Evolutionary conservation across 2,888 invertebrate species (phyloP).

Genomic region (Ypsolopha scabrella): DNA sequence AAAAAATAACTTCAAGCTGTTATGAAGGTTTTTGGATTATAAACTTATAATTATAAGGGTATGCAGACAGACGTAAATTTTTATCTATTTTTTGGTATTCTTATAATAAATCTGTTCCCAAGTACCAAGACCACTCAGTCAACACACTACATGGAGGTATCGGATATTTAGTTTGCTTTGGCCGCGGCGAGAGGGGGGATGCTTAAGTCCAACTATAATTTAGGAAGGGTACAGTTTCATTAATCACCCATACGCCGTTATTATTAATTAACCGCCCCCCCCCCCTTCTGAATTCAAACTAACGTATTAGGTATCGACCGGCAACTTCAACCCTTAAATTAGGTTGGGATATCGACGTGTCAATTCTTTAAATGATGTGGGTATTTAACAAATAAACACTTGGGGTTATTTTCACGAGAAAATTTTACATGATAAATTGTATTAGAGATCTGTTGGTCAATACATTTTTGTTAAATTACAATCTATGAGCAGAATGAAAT

Average conservation of each 20-base stretch:
- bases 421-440: too few relatives aligned
- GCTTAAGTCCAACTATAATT: conserved; percentile 71
- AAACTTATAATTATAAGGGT: too few relatives aligned
- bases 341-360: conserved; percentile 1
- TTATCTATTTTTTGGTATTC: too few relatives aligned
- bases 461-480: too few relatives aligned
- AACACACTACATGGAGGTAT: conserved; percentile 50
- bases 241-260: conserved; percentile 71
- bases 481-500: too few relatives aligned
- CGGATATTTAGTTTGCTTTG: conserved; percentile 71
- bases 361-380: too few relatives aligned
- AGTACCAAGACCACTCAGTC: conserved; percentile 30
- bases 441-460: too few relatives aligned
- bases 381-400: too few relatives aligned
- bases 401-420: too few relatives aligned
- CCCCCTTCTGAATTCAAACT: conserved; percentile 34
- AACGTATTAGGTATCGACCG: conserved; percentile 64
- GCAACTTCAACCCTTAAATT: conserved; percentile 4
- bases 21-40: too few relatives aligned
- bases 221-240: conserved; percentile 71
- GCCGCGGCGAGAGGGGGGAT: conserved; percentile 46
- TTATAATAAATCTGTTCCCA: conserved; percentile 7
- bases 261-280: conserved; percentile 67
- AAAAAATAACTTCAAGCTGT: too few relatives aligned
- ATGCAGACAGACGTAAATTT: too few relatives aligned